phyloP scores from a whole-genome alignment of 2,888 invertebrate species.

The Hemicrepidius hirtus region DNA sequence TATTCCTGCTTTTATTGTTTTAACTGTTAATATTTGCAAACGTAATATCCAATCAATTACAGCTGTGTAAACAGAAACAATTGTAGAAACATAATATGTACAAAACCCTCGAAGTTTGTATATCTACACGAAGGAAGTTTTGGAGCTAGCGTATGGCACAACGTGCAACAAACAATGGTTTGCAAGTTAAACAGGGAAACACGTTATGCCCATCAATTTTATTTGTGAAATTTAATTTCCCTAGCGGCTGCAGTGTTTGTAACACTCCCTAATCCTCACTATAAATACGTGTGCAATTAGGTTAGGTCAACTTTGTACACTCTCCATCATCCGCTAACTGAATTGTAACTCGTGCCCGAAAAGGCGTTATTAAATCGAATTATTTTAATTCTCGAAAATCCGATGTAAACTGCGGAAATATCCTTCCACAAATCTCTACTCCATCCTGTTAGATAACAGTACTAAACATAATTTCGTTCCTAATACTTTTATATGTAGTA shows the following conservation, averaged over 20 bases:
- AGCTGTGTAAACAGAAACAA: constrained; percentile 8
- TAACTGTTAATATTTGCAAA: too few species aligned
- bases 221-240: constrained; percentile 58
- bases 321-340: constrained; percentile 40
- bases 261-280: constrained; percentile 53
- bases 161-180: constrained; percentile 46
- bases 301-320: constrained; percentile 53
- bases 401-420: not conserved
- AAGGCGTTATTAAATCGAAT: constrained; percentile 36
- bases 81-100: not conserved
- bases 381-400: constrained; percentile 22
- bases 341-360: constrained; percentile 36
- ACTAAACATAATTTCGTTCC: too few species aligned
- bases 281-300: constrained; percentile 55
- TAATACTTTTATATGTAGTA: too few species aligned
- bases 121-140: constrained; percentile 17
- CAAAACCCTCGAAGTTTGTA: not conserved
- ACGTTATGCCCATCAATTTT: constrained; percentile 58
- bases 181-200: constrained; percentile 50
- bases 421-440: not conserved
- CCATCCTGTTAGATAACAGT: not conserved
- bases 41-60: too few species aligned
- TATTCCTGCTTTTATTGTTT: too few species aligned
- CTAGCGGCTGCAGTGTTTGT: constrained; percentile 49
- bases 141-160: constrained; percentile 25